phyloP scores from a whole-genome alignment of 1,140 invertebrate species.

The Drosophila willistoni region DNA sequence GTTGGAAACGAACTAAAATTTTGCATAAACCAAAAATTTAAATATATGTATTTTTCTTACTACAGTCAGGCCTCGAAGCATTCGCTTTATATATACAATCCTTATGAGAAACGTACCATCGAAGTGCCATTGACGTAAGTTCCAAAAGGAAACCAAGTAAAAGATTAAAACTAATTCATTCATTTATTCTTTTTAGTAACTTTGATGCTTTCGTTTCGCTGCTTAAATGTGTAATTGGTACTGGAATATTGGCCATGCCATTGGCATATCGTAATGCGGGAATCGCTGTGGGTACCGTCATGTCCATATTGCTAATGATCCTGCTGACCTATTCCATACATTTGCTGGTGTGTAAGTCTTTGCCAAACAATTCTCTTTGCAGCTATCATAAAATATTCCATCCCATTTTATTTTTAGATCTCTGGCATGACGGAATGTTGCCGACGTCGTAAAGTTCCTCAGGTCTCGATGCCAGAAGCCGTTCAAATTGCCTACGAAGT shows the following conservation, averaged over 20 bases:
- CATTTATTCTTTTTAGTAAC: constrained; percentile 22
- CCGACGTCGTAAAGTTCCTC: constrained; percentile 51
- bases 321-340: constrained; percentile 69
- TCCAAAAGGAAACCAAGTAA: too few relatives aligned
- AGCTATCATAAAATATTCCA: neutral
- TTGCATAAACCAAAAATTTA: too few relatives aligned
- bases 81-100: constrained; percentile 60
- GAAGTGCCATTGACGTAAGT: constrained; percentile 61
- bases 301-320: constrained; percentile 56
- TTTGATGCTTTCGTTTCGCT: constrained; percentile 61
- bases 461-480: constrained; percentile 66
- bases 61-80: constrained; percentile 40
- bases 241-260: constrained; percentile 64
- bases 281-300: constrained; percentile 32
- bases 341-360: constrained; percentile 65
- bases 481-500: constrained; percentile 56
- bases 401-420: constrained; percentile 35
- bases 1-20: neutral
- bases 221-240: constrained; percentile 64
- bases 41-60: too few relatives aligned
- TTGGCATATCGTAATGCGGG: constrained; percentile 57
- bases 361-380: constrained; percentile 11
- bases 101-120: constrained; percentile 62
- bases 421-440: constrained; percentile 67
- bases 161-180: too few relatives aligned